These are phyloP conservation scores for Sarcophaga bullata DNA, from an alignment of 1,140 invertebrate species.

Conservation along the genomic window DNA sequence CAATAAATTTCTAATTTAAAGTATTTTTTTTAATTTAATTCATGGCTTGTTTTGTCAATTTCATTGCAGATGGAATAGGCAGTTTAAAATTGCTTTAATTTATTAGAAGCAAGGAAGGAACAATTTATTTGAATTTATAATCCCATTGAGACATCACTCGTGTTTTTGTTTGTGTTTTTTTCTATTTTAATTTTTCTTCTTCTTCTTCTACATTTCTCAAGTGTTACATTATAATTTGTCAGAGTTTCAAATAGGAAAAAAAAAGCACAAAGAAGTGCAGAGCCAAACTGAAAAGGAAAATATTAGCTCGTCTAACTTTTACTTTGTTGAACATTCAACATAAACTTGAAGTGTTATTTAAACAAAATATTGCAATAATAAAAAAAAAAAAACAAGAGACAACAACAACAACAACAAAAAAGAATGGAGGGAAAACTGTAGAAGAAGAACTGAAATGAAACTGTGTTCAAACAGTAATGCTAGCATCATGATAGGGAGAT, in stretches of 20 bases:
- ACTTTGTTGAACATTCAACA: neutral
- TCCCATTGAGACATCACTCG: slow-evolving; percentile 21
- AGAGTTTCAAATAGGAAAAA: neutral
- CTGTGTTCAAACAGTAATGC: too few species aligned
- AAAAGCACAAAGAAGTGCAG: neutral
- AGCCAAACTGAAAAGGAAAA: neutral
- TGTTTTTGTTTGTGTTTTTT: too few species aligned
- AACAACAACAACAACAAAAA: neutral
- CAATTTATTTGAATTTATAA: slow-evolving; percentile 17
- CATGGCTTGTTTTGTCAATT: too few species aligned
- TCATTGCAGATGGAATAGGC: too few species aligned
- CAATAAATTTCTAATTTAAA: too few species aligned
- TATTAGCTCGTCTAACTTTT: slow-evolving; percentile 26
- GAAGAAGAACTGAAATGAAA: too few species aligned
- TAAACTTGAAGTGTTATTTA: slow-evolving; percentile 22
- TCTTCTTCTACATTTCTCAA: neutral
- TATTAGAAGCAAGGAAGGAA: neutral
- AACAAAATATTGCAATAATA: slow-evolving; percentile 1
- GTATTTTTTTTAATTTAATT: too few species aligned
- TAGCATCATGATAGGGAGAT: too few species aligned
- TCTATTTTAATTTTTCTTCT: too few species aligned
- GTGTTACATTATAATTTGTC: slow-evolving; percentile 26
- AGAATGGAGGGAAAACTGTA: too few species aligned
- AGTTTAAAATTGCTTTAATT: too few species aligned
- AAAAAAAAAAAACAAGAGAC: neutral